Base-by-base conservation (phyloP, 2,888 invertebrate genomes). In the Danaus chrysippus region DNA sequence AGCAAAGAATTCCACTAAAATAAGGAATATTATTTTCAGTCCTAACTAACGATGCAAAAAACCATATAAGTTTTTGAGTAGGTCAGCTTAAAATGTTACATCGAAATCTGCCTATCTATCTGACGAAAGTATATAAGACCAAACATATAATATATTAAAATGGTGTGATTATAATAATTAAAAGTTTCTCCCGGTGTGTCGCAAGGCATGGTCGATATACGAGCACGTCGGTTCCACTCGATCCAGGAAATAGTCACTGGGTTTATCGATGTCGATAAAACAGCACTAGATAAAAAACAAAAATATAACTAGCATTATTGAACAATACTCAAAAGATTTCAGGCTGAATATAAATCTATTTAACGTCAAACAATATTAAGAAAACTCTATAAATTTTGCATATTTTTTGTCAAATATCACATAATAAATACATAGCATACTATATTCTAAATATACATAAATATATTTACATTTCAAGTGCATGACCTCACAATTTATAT, bases 181-280 rank as follows among this genome's bases (percentile, higher is more conserved):
- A 49, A 49, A n/a, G 1, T 10, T 17, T 49, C 49, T 49, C 42
- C 17, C 43, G 19, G 59, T 62, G 59, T 59, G 13, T 43, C 62
- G 34, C 52, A 43, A 44, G 53, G 78, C 79, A 79, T 78, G 78
- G 76, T 79, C 82, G 82, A 86, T 84, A 81, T 79, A 86, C 76
- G 76, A 53, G 75, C 80, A 74, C 79, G 84, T 84, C 84, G 81
- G 76, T 74, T 76, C 79, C 84, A 86, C 87, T 87, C 86, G 84
- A 86, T 85, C 77, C 83, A 70, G 58, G 49, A 49, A 49, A 15
- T 49, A 49, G 17, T 17, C 11, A n/a, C 49, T 49, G 17, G 17
- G 17, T 17, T 17, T 49, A 49, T 49, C 49, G 49, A 49, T n/a
- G 17, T 49, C 49, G 49, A 49, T 49, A 8, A 49, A 49, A 49